Percentiles rank a stretch among this genome's conserved stretches.
These are phyloP conservation scores for Dunckerocampus dactyliophorus DNA, from an alignment of 2,113 vertebrate genomes.

Conservation along the genomic window DNA sequence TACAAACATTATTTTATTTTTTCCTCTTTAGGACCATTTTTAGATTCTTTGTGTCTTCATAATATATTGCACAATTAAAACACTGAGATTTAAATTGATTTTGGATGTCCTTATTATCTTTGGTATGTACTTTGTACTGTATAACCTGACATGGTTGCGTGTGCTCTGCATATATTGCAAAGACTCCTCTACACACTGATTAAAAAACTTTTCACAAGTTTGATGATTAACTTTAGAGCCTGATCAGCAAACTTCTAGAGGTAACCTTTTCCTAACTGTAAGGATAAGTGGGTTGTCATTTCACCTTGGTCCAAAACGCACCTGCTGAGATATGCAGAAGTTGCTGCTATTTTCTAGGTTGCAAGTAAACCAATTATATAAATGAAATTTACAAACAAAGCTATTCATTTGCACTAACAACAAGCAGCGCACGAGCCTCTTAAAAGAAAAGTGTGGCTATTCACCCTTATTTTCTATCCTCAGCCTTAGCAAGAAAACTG, in stretches of 20 bases:
- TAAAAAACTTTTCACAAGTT: neutral
- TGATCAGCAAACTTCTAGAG: slow-evolving; percentile 16
- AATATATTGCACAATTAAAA: too few species aligned
- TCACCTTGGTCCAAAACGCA: slow-evolving; percentile 5
- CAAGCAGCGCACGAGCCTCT: too few species aligned
- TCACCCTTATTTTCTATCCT: too few species aligned
- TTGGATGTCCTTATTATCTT: neutral
- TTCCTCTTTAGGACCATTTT: neutral
- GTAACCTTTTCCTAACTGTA: slow-evolving; percentile 12
- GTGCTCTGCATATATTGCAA: neutral
- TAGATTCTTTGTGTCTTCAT: neutral
- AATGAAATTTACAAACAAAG: too few species aligned
- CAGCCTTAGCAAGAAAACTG: too few species aligned
- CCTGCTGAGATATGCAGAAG: slow-evolving; percentile 7
- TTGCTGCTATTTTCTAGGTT: too few species aligned
- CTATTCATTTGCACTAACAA: too few species aligned
- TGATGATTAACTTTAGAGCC: slow-evolving; percentile 1
- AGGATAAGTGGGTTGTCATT: slow-evolving; percentile 16
- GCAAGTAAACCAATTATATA: too few species aligned
- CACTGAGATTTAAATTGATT: neutral
- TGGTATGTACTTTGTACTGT: neutral
- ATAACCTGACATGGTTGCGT: neutral
- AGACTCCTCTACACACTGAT: neutral
- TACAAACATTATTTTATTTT: neutral
- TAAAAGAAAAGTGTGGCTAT: too few species aligned